These are phyloP conservation scores for Sebastes matsubarae DNA, from an alignment of 2,797 vertebrate species.

Conservation along the genomic window DNA sequence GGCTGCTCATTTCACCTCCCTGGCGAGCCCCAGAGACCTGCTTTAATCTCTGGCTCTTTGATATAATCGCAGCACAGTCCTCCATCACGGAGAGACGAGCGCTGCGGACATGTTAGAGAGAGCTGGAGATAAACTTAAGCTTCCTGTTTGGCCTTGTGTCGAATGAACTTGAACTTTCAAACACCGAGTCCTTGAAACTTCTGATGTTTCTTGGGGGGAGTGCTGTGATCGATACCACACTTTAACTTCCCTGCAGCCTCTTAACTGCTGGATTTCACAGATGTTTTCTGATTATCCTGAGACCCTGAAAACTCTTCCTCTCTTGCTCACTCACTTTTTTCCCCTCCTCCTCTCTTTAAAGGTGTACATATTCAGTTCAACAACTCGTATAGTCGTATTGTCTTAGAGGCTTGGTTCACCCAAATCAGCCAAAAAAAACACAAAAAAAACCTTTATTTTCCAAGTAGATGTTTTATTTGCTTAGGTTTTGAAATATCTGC, in stretches of 20 bases:
- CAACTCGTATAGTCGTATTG: background rate
- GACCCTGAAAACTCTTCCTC: background rate
- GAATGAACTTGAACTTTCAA: constrained; percentile 45
- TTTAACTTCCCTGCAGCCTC: constrained; percentile 21
- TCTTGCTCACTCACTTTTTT: background rate
- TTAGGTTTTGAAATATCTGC: background rate
- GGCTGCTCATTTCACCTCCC: constrained; percentile 25
- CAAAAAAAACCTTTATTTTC: background rate
- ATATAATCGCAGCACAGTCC: constrained; percentile 29
- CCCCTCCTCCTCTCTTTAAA: background rate
- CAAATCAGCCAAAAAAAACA: background rate
- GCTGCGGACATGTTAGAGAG: background rate
- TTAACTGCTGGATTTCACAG: constrained; percentile 34
- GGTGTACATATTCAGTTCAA: background rate
- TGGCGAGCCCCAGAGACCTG: constrained; percentile 18
- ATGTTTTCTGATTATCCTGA: constrained; percentile 23
- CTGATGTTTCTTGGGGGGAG: constrained; percentile 18
- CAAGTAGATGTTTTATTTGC: background rate
- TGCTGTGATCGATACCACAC: constrained; percentile 42
- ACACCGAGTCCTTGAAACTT: constrained; percentile 48
- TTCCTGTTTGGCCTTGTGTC: constrained; percentile 16
- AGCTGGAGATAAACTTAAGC: constrained; percentile 25
- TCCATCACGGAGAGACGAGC: constrained; percentile 26
- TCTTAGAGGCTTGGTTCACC: background rate
- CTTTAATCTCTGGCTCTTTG: constrained; percentile 44